Evolutionary conservation across 1,140 invertebrate genomes (phyloP).

Genomic region (Bombus soroeensis): DNA sequence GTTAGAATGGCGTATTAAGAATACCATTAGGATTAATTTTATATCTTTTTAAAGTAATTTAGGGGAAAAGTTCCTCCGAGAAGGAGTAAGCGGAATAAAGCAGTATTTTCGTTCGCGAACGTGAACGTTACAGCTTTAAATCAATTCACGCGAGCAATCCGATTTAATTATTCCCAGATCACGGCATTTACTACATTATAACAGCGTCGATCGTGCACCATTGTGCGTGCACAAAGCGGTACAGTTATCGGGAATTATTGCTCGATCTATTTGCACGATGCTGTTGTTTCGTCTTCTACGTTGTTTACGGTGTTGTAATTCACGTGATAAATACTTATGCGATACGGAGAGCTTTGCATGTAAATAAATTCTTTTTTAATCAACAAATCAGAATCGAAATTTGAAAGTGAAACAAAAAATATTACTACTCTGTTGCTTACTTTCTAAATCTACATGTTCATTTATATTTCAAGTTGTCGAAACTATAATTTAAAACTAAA

Average conservation of each 20-base stretch:
- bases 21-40: no score
- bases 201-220: slow-evolving; percentile 13
- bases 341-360: neutral
- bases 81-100: neutral
- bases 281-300: slow-evolving; percentile 2
- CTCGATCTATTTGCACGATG: neutral
- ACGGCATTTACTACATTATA: slow-evolving; percentile 31
- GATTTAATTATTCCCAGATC: slow-evolving; percentile 31
- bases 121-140: slow-evolving; percentile 18
- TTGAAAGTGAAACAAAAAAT: neutral
- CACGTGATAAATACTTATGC: neutral
- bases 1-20: no score
- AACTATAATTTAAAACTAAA: no score
- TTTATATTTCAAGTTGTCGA: no score
- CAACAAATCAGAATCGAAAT: neutral
- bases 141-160: slow-evolving; percentile 13
- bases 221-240: slow-evolving; percentile 26
- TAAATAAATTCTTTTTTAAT: neutral
- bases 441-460: no score
- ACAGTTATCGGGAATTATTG: slow-evolving; percentile 35
- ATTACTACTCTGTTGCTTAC: no score
- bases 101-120: neutral
- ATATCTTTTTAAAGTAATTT: neutral
- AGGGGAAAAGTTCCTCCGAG: neutral
- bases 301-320: neutral